Evolutionary conservation across 2,888 invertebrate genomes (phyloP), one percentile per base, ranked within the genome.

Genomic region (Seira musarum): DNA sequence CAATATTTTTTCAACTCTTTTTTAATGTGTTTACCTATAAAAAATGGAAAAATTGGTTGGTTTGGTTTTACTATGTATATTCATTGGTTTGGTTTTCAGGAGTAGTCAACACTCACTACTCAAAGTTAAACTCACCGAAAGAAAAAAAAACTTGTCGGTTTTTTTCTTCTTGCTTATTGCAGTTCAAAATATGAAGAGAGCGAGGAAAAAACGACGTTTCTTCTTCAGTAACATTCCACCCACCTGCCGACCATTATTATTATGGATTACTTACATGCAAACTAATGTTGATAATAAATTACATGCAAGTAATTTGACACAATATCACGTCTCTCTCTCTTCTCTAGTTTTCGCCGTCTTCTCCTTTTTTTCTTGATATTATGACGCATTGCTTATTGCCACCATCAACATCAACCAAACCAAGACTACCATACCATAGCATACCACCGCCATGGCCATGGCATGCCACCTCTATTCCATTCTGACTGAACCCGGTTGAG

Each of bases 231-330:
- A 80, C 80, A 80, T 80, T 80, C 80, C 80, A 80, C 80, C 80
- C 80, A 80, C 80, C 80, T 80, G 80, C 80, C 75, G 80, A 80
- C 80, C 80, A 80, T 80, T 80, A 80, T 80, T 80, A 80, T 80
- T 80, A 80, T 76, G 75, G 80, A 80, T 80, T 80, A 80, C 80
- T 80, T 80, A 80, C 80, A 80, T 80, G 80, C 80, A 80, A 80
- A 80, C 80, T 80, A 80, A 80, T 80, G 80, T 80, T 80, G 80
- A 80, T 80, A 80, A 80, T 80, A 80, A 80, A 80, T 80, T 80
- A 80, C 81, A 81, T 81, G 81, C 81, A 81, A 81, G 81, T 81
- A 81, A 81, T 81, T 81, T 81, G 81, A 81, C 81, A 81, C 81
- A 81, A 81, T 81, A 81, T 81, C 81, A 81, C 81, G 81, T 81